These are phyloP conservation scores for Leucosticte australis DNA, from an alignment of 2,113 vertebrate species.

Conservation along the genomic window DNA sequence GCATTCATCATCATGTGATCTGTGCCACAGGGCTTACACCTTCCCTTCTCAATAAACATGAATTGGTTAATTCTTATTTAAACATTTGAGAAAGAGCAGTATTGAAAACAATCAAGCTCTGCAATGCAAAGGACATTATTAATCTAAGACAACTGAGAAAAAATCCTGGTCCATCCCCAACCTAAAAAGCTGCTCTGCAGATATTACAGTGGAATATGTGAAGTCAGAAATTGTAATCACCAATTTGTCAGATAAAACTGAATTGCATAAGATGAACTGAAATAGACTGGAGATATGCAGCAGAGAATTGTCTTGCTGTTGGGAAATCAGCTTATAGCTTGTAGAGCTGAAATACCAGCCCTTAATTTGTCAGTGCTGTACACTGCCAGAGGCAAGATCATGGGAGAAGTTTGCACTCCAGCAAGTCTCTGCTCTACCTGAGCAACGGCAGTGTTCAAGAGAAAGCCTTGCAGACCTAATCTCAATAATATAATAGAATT, in stretches of 20 bases:
- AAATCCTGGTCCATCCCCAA: not conserved
- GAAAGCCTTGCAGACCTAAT: not conserved
- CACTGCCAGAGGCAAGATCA: not conserved
- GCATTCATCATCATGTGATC: not conserved
- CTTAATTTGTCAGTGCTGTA: not conserved
- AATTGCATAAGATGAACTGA: not conserved
- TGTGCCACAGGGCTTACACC: not conserved
- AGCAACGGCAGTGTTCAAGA: fast-evolving
- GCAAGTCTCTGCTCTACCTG: not conserved
- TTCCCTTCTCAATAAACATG: not conserved
- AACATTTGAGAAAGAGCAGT: not conserved
- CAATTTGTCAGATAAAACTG: not conserved
- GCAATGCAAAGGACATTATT: not conserved
- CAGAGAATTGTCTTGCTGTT: not conserved
- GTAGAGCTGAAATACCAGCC: not conserved
- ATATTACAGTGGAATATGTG: not conserved
- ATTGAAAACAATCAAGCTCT: not conserved
- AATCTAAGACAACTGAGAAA: not conserved
- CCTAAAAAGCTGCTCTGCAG: not conserved
- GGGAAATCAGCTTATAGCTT: not conserved
- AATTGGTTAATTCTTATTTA: not conserved
- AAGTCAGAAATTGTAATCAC: not conserved
- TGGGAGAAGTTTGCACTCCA: not conserved
- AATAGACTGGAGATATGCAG: not conserved
- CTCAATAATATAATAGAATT: not conserved